Percentiles rank a stretch among this genome's conserved stretches.
These are phyloP conservation scores for Lithobates pipiens DNA, from an alignment of 2,797 vertebrate species.

Conservation along the genomic window DNA sequence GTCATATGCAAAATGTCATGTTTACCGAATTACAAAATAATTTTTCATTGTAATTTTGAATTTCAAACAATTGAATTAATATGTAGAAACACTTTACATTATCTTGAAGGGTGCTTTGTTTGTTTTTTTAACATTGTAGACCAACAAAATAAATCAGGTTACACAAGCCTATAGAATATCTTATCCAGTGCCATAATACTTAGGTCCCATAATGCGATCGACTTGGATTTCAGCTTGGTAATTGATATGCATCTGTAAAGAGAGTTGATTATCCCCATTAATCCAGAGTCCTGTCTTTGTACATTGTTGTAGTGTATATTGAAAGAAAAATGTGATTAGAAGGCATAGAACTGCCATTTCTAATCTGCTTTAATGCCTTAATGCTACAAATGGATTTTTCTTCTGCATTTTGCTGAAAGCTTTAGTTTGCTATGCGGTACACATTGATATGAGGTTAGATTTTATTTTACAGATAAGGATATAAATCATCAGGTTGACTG, in stretches of 20 bases:
- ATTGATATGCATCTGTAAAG: background rate
- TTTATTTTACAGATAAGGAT: constrained; percentile 13
- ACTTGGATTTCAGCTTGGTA: background rate
- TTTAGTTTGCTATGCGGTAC: constrained; percentile 14
- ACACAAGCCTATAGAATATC: background rate
- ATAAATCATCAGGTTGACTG: constrained; percentile 1
- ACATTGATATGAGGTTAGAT: background rate
- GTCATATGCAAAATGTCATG: no score
- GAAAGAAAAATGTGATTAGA: constrained; percentile 1
- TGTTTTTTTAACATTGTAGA: background rate
- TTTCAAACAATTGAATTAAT: no score
- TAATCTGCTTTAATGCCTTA: constrained; percentile 31
- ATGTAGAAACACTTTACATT: no score
- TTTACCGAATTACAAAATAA: no score
- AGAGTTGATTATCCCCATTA: background rate
- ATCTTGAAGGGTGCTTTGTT: no score
- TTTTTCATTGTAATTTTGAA: no score
- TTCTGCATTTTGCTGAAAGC: background rate
- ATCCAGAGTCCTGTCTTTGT: background rate
- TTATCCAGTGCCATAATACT: background rate
- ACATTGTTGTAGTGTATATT: background rate
- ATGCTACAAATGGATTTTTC: constrained; percentile 23
- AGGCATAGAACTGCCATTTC: background rate
- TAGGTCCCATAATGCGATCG: background rate
- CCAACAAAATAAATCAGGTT: background rate